phyloP scores from a whole-genome alignment of 1,140 invertebrate species.

The Drosophila carrolli region DNA sequence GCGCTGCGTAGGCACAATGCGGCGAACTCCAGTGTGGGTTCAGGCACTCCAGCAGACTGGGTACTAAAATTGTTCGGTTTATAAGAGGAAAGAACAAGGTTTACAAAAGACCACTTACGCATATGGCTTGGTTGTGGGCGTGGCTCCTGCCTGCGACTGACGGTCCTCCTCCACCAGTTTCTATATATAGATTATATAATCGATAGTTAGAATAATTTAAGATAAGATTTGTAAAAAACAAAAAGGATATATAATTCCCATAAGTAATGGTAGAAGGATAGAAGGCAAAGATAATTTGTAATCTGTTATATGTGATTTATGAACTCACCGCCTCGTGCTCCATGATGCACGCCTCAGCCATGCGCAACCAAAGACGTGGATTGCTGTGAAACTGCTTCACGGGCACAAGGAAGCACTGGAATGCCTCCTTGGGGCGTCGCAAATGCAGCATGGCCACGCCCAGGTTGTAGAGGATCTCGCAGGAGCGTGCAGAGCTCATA shows the following conservation, averaged over 20 bases:
- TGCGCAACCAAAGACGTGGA: conserved; percentile 94
- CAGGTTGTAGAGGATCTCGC: conserved; percentile 95
- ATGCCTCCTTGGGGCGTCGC: conserved; percentile 92
- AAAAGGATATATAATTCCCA: too few species aligned
- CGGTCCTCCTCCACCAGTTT: conserved; percentile 61
- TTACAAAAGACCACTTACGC: conserved; percentile 20
- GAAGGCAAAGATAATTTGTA: too few species aligned
- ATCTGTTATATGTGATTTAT: too few species aligned
- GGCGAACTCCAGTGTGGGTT: conserved; percentile 95
- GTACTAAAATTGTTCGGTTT: conserved; percentile 83
- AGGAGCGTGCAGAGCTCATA: conserved; percentile 87
- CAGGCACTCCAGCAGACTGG: conserved; percentile 92
- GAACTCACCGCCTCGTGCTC: conserved; percentile 88
- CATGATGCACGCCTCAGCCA: conserved; percentile 96
- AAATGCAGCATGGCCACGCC: conserved; percentile 94
- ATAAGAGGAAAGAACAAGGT: background rate
- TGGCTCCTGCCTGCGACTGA: conserved; percentile 23
- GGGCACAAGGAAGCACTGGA: conserved; percentile 96
- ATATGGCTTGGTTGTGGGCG: conserved; percentile 46
- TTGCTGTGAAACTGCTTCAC: conserved; percentile 94
- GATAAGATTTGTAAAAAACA: background rate
- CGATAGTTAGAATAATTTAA: background rate
- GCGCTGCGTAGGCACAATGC: conserved; percentile 95
- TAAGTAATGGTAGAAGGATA: too few species aligned
- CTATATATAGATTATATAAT: conserved; percentile 16